Conservation (phyloP, 2,797 vertebrate genomes). For the Falco concolor region DNA sequence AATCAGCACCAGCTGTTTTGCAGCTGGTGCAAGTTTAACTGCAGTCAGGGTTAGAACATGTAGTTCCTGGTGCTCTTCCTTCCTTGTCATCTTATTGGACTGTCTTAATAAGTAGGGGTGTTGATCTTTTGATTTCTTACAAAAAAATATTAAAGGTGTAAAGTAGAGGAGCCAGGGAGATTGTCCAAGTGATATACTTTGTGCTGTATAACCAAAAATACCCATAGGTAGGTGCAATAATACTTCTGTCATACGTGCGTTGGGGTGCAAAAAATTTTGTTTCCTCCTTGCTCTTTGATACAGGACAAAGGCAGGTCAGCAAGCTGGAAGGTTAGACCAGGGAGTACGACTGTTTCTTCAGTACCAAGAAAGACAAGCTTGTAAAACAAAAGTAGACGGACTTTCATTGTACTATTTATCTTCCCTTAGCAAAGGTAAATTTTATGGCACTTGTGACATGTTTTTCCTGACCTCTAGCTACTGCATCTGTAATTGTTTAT, state of each 20-base stretch:
- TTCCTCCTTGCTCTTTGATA: not conserved
- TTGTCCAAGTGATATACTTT: not conserved
- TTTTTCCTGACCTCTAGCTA: not conserved
- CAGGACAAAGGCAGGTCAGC: not conserved
- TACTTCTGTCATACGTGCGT: rapidly evolving
- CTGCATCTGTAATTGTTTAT: not conserved
- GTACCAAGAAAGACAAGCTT: not conserved
- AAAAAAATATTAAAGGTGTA: no score
- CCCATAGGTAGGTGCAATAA: not conserved
- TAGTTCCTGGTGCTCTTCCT: not conserved
- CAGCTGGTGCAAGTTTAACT: no score
- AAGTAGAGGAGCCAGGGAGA: not conserved
- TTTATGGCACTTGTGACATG: not conserved
- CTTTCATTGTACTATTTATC: not conserved
- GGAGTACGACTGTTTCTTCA: not conserved
- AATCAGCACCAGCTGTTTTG: not conserved
- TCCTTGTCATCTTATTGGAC: not conserved
- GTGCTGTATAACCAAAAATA: not conserved
- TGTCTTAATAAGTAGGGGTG: not conserved
- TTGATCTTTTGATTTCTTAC: no score
- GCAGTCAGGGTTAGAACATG: not conserved
- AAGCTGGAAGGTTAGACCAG: not conserved
- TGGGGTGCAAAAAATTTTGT: not conserved
- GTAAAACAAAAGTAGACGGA: not conserved
- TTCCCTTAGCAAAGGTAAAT: not conserved